phyloP scores from a whole-genome alignment of 2,888 invertebrate species.

The Sisyra terminalis region DNA sequence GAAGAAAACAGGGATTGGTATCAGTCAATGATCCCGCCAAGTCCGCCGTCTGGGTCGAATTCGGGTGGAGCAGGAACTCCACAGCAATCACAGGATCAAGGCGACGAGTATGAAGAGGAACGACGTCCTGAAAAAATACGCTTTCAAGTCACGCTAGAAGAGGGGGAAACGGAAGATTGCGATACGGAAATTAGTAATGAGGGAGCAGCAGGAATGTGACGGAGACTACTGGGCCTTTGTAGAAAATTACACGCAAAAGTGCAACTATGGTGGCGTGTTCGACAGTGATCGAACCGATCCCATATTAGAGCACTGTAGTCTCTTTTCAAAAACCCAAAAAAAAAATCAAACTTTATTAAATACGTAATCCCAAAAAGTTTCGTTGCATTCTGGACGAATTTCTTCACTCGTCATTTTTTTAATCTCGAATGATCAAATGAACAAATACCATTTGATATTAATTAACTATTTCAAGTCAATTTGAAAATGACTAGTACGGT shows the following conservation, averaged over 20 bases:
- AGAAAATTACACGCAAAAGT: constrained; percentile 80
- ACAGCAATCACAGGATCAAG: constrained; percentile 32
- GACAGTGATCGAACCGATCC: constrained; percentile 33
- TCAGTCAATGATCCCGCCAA: constrained; percentile 87
- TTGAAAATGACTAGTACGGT: too few relatives aligned
- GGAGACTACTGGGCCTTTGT: constrained; percentile 81
- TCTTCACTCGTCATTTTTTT: too few relatives aligned
- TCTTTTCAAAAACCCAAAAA: too few relatives aligned
- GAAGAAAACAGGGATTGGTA: constrained; percentile 98
- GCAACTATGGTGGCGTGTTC: constrained; percentile 78
- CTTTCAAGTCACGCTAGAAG: constrained; percentile 74
- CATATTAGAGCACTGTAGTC: too few relatives aligned
- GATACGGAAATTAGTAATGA: constrained; percentile 32
- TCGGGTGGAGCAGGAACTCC: constrained; percentile 35
- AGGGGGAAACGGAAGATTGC: constrained; percentile 54
- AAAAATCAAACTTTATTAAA: too few relatives aligned
- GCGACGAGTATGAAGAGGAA: constrained; percentile 30
- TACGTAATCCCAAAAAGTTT: too few relatives aligned
- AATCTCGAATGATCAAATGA: too few relatives aligned
- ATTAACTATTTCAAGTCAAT: too few relatives aligned
- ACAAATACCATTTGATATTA: too few relatives aligned
- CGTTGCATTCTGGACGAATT: too few relatives aligned
- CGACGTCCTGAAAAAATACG: constrained; percentile 43
- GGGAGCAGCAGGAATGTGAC: constrained; percentile 69
- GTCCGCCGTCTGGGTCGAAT: constrained; percentile 43